phyloP scores from a whole-genome alignment of 2,888 invertebrate species.

The Chymomyza caudatula region DNA sequence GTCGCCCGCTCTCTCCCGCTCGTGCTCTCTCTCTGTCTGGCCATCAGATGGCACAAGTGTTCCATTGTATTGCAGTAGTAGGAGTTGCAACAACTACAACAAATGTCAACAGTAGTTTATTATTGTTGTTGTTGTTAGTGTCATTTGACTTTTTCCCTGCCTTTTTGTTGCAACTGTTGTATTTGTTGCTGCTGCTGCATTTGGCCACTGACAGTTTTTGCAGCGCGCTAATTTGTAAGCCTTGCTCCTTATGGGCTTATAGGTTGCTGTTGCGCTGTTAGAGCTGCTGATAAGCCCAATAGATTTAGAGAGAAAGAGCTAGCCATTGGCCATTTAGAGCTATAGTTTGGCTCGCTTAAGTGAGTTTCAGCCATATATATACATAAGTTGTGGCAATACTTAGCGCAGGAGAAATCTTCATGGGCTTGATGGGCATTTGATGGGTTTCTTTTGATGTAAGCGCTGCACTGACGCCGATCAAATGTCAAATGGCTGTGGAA shows the following conservation, averaged over 20 bases:
- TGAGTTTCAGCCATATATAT: constrained; percentile 54
- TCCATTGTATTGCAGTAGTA: constrained; percentile 58
- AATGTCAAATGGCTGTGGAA: background rate
- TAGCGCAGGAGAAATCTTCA: constrained; percentile 47
- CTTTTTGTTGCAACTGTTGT: background rate
- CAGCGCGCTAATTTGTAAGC: constrained; percentile 71
- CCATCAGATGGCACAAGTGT: constrained; percentile 49
- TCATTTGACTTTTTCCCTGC: constrained; percentile 63
- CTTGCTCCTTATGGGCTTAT: constrained; percentile 15
- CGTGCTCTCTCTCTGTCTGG: background rate
- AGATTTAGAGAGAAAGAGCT: constrained; percentile 32
- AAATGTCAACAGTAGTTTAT: constrained; percentile 71
- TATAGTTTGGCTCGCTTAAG: constrained; percentile 7
- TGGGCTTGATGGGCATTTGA: constrained; percentile 63
- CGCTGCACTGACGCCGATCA: constrained; percentile 21
- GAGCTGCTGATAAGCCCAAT: constrained; percentile 58
- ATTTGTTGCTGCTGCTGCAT: constrained; percentile 35
- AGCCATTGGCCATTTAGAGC: constrained; percentile 6
- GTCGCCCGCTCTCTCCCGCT: background rate
- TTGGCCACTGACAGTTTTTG: constrained; percentile 61
- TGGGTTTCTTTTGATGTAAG: constrained; percentile 57
- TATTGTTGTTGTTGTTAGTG: constrained; percentile 67
- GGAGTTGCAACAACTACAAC: constrained; percentile 41
- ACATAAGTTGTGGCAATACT: background rate
- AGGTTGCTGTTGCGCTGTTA: constrained; percentile 42